phyloP scores from a whole-genome alignment of 2,797 vertebrate genomes.

The Karalla daura region DNA sequence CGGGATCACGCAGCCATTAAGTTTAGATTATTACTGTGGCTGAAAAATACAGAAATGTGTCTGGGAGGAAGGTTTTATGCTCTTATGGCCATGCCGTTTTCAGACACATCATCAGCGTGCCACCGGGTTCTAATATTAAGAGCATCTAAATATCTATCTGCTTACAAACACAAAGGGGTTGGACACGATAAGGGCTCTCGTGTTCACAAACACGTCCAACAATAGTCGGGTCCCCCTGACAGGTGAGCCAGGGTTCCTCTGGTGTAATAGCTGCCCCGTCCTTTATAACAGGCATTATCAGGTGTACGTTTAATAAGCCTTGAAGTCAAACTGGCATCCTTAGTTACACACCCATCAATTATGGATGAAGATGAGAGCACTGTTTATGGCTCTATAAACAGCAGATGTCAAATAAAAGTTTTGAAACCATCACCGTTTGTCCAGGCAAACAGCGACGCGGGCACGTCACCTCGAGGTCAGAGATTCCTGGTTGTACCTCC shows the following conservation, averaged over 20 bases:
- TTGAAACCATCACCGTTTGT: slow-evolving; percentile 24
- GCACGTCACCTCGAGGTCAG: slow-evolving; percentile 32
- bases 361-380: slow-evolving; percentile 60
- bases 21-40: slow-evolving; percentile 4
- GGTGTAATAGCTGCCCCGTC: slow-evolving; percentile 51
- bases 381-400: slow-evolving; percentile 55
- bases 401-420: slow-evolving; percentile 53
- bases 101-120: slow-evolving; percentile 5
- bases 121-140: neutral
- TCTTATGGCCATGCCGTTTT: neutral
- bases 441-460: slow-evolving; percentile 50
- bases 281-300: slow-evolving; percentile 73
- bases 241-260: slow-evolving; percentile 70
- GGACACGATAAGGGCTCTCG: slow-evolving; percentile 13
- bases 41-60: slow-evolving; percentile 2
- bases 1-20: slow-evolving; percentile 22
- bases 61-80: neutral
- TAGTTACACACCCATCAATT: slow-evolving; percentile 75
- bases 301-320: slow-evolving; percentile 78
- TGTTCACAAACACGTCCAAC: slow-evolving; percentile 50
- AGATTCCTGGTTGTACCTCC: slow-evolving; percentile 28
- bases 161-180: slow-evolving; percentile 11
- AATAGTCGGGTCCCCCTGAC: slow-evolving; percentile 61
- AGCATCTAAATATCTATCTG: slow-evolving; percentile 12
- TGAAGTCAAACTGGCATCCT: slow-evolving; percentile 76